These are phyloP conservation scores for Blastobasis adustella DNA, from an alignment of 2,888 invertebrate genomes.

Conservation along the genomic window DNA sequence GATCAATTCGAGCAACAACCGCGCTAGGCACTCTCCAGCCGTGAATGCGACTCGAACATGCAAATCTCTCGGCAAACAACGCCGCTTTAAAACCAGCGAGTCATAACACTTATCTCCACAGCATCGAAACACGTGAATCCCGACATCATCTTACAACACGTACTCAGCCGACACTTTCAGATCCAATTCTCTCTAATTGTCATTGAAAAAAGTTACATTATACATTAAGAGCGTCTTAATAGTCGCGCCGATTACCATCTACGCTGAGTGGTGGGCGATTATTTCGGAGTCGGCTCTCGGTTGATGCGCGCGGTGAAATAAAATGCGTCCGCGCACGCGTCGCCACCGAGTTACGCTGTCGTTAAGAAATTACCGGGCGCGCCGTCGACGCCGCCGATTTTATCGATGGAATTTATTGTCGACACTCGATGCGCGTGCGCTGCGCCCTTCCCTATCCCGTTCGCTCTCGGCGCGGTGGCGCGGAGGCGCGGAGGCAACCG, in stretches of 20 bases:
- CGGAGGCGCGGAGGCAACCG: neutral
- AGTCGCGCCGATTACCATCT: slow-evolving; percentile 70
- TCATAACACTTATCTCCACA: too few species aligned
- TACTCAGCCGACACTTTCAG: slow-evolving; percentile 21
- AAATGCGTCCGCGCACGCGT: slow-evolving; percentile 69
- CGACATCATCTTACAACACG: too few species aligned
- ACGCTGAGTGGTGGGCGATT: slow-evolving; percentile 70
- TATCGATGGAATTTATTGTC: slow-evolving; percentile 74
- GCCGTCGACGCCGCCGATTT: slow-evolving; percentile 62
- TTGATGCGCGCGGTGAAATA: slow-evolving; percentile 56
- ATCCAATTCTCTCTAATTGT: slow-evolving; percentile 49
- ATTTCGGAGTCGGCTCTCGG: slow-evolving; percentile 63
- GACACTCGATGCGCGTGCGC: slow-evolving; percentile 53
- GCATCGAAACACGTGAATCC: too few species aligned
- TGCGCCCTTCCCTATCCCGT: slow-evolving; percentile 41
- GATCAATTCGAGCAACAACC: too few species aligned
- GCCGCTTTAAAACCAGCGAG: too few species aligned
- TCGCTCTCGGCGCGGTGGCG: slow-evolving; percentile 18
- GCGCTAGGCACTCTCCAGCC: too few species aligned
- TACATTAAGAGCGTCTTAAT: slow-evolving; percentile 68
- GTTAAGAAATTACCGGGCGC: slow-evolving; percentile 70
- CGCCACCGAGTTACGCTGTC: slow-evolving; percentile 73
- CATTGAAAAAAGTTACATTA: slow-evolving; percentile 63
- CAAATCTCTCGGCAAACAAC: too few species aligned
- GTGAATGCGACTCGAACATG: too few species aligned